Base-by-base conservation (phyloP, 2,797 vertebrate genomes). In the Schizopygopsis pylzovi region DNA sequence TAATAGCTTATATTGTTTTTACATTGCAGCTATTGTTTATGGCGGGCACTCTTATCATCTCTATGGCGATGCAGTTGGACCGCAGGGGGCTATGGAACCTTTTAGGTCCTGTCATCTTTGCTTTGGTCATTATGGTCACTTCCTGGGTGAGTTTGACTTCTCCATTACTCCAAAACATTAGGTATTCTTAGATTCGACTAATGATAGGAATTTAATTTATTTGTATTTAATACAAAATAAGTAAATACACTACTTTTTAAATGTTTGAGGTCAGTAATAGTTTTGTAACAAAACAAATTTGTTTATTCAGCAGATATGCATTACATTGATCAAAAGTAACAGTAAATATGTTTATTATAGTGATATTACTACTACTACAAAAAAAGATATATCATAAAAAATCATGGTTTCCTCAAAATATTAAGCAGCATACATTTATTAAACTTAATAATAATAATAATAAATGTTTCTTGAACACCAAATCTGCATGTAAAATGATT, bases 41-140 rank as follows among this genome's bases (percentile, higher is more conserved):
- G 92, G 86, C 96, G 28, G 98, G 98, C 25, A 93, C 96, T 6
- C 94, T 99, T 76, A 81, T 99, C 84, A 97, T 99, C 22, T 97
- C 98, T 89, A 97, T 99, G 97, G 97, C 97, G 7, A 95, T 99
- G 95, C 97, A 99, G 88, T 94, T 99, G 92, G 97, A 99, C 92
- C 97, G 98, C 65, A 95, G 95, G 86, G 98, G 97, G 2, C 93
- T 98, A 88, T 99, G 98, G 98, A 99, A 99, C 93, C 94, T 97
- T 93, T 93, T 99, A 92, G 97, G 96, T 18, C 98, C 98, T 12
- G 94, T 97, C 86, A 94, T 99, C 56, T 96, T 96, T 87, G 93
- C 94, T 2, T 79, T 95, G 15, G 68, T 94, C 41, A 61, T 93
- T 83, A 94, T 95, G 94, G 88, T 93, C 68, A 78, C 84, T 13